Evolutionary conservation across 2,113 vertebrate genomes (phyloP), one percentile per base, ranked within the genome.

Genomic region (Synchiropus splendidus): DNA sequence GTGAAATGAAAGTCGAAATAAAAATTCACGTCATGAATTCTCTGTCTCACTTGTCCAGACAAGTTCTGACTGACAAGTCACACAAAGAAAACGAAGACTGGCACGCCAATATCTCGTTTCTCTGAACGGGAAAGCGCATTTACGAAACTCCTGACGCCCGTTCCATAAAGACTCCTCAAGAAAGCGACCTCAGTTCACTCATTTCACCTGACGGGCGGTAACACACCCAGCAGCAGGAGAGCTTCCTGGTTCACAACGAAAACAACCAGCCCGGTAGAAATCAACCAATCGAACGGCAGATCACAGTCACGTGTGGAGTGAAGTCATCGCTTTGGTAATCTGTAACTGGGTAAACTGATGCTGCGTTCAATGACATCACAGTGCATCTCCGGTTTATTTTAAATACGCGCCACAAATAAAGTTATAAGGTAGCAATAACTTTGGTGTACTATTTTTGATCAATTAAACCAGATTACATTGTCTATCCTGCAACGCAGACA

Each of bases 271-370:
- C 31, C 45, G 49, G 44, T 11, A 18, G 35, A 1, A 30, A 3
- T 1, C 15, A 36, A 42, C 84, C 78, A 85, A 83, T 80, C 0
- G 31, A 2, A 10, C 41, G 13, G 2, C 21, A 10, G 2, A 1
- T 50, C 27, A 14, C 2, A 31, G 35, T n/a, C 82, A 84, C 33
- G 69, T 85, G 83, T 64, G 13, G 0, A 2, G 2, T 77, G 61
- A 75, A 8, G 33, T 74, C 54, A 66, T 2, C 2, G 10, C 6
- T 17, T 18, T 2, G 1, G 9, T 3, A 18, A 31, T 6, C 27
- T 64, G 83, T 84, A 48, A 58, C 81, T 14, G 31, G 78, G 82
- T 59, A 75, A 73, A 73, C 10, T 47, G 13, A 38, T 52, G 60
- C 4, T 44, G 45, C 71, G 1, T 79, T 70, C 42, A 63, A 0